A percentile compares a stretch with the other conserved stretches of the same genome.
Conservation (phyloP, 2,888 invertebrate genomes). For the Cartodere bifasciata region DNA sequence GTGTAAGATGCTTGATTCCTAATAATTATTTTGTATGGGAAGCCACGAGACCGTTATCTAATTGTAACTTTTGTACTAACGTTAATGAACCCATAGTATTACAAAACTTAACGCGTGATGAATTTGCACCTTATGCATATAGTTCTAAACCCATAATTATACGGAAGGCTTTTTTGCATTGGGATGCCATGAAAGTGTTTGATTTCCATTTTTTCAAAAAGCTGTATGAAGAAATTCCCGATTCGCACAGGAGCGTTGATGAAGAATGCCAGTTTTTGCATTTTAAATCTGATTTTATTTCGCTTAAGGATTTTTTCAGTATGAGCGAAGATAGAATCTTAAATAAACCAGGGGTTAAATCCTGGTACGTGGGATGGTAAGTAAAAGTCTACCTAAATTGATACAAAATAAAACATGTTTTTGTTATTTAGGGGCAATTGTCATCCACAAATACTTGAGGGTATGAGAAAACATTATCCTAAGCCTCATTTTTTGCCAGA, state of each 20-base stretch:
- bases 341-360: conserved; percentile 47
- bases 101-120: conserved; percentile 51
- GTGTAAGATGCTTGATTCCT: conserved; percentile 62
- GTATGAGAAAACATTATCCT: conserved; percentile 63
- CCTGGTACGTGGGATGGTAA: conserved; percentile 89
- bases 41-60: conserved; percentile 68
- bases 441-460: conserved; percentile 61
- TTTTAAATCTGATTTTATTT: conserved; percentile 70
- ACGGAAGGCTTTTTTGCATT: conserved; percentile 59
- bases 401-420: conserved; percentile 1
- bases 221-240: conserved; percentile 53
- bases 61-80: conserved; percentile 66
- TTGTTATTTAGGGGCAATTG: conserved; percentile 62
- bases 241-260: conserved; percentile 59
- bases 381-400: conserved; percentile 22
- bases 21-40: conserved; percentile 83
- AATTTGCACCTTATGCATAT: conserved; percentile 64
- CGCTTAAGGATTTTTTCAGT: conserved; percentile 61
- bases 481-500: conserved; percentile 76
- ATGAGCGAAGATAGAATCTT: conserved; percentile 55
- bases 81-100: conserved; percentile 55
- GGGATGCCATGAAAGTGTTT: conserved; percentile 61
- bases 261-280: conserved; percentile 80
- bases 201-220: conserved; percentile 55
- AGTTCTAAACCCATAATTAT: conserved; percentile 68